Percentiles rank a stretch among this genome's conserved stretches.
Evolutionary conservation across 2,888 invertebrate species (phyloP).

Genomic region (Eilema sororculum): DNA sequence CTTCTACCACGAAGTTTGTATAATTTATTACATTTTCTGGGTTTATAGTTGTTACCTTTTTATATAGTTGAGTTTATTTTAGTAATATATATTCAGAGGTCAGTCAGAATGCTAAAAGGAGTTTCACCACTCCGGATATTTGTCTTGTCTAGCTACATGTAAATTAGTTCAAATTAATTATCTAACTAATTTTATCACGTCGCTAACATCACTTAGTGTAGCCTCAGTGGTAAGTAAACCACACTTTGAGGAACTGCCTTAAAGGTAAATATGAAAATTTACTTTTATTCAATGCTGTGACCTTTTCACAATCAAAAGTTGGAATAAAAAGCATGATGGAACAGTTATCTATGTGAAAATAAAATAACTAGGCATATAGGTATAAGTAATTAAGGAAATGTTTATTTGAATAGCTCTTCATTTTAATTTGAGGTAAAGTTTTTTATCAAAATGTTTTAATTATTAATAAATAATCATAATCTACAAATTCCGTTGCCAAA

Average conservation of each 20-base stretch:
- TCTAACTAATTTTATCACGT: not conserved
- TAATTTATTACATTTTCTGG: constrained; percentile 15
- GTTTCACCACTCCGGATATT: not conserved
- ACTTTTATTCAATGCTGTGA: not conserved
- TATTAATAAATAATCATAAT: constrained; percentile 22
- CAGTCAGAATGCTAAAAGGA: not conserved
- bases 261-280: not conserved
- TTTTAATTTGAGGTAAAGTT: constrained; percentile 20
- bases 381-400: constrained; percentile 11
- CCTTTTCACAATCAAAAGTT: not conserved
- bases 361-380: constrained; percentile 13
- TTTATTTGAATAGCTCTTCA: constrained; percentile 13
- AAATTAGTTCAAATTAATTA: no score
- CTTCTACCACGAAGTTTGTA: constrained; percentile 40
- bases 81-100: not conserved
- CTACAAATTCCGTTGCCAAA: constrained; percentile 51
- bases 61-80: not conserved
- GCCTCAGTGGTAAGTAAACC: not conserved
- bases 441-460: constrained; percentile 27
- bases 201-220: not conserved
- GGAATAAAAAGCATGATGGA: constrained; percentile 3
- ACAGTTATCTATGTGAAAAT: constrained; percentile 12
- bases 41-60: not conserved
- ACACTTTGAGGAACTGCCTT: no score
- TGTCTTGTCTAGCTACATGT: not conserved